phyloP scores from a whole-genome alignment of 2,888 invertebrate species.

The Molanna angustata region DNA sequence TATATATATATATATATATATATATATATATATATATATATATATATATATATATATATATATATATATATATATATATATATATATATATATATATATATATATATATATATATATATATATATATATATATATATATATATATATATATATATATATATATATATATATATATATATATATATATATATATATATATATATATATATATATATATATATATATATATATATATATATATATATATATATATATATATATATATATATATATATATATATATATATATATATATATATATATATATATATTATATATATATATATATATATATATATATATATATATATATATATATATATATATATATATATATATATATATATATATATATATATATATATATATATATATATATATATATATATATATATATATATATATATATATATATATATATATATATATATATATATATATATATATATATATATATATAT shows the following conservation, averaged over 20 bases:
- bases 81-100: background rate
- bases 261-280: background rate
- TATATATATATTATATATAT: background rate
- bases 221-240: background rate
- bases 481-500: background rate
- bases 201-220: background rate
- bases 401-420: background rate
- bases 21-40: background rate
- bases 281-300: background rate
- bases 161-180: background rate
- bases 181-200: background rate
- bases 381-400: background rate
- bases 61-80: background rate
- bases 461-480: background rate
- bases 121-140: background rate
- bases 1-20: background rate
- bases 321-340: background rate
- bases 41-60: background rate
- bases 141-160: background rate
- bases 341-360: background rate
- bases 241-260: background rate
- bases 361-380: background rate
- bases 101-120: background rate
- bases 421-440: background rate
- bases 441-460: background rate